Base-by-base conservation (phyloP, 2,113 vertebrate genomes). In the Ornithorhynchus anatinus region DNA sequence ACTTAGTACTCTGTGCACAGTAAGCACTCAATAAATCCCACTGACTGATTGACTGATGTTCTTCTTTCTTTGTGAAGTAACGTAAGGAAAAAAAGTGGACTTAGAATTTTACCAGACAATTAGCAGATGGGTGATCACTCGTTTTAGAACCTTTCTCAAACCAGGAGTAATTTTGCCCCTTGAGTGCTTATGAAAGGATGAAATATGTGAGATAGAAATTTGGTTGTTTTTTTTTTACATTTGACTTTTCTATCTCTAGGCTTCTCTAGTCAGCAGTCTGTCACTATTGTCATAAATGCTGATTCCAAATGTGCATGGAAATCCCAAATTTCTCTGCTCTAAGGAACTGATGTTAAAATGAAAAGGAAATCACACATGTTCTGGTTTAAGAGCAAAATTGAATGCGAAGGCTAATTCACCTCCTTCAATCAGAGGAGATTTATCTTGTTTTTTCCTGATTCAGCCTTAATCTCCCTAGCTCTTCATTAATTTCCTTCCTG, bases 281-380 rank as follows among this genome's bases (percentile, higher is more conserved):
- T 10, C 7, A 11, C 31, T 38, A 0, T 4, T 50, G 69, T 59
- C 0, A 1, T 44, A 50, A 37, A 16, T 20, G 8, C 27, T 27
- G 29, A 65, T 19, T 14, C 17, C 40, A 36, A 44, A 7, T 29
- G 13, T 38, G 38, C 19, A 14, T 16, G 54, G 8, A 44, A 69
- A 52, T 20, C 37, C 2, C 7, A 1, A 42, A n/a, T 17, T 61
- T 33, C 22, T 39, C 2, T 12, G 0, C 2, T 54, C 14, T 4
- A 12, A 8, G 1, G 23, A 7, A 22, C 62, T 4, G 11, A 66
- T 29, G 10, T 38, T 38, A 43, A 33, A 74, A 15, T 6, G 11
- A 25, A 29, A 32, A 14, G 42, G 48, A 45, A 4, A 9, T 19
- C 19, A 4, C 25, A 43, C 23, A 33, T 1, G 6, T 5, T 4